Base-by-base conservation (phyloP, 2,797 vertebrate genomes). In the Sebastes matsubarae region DNA sequence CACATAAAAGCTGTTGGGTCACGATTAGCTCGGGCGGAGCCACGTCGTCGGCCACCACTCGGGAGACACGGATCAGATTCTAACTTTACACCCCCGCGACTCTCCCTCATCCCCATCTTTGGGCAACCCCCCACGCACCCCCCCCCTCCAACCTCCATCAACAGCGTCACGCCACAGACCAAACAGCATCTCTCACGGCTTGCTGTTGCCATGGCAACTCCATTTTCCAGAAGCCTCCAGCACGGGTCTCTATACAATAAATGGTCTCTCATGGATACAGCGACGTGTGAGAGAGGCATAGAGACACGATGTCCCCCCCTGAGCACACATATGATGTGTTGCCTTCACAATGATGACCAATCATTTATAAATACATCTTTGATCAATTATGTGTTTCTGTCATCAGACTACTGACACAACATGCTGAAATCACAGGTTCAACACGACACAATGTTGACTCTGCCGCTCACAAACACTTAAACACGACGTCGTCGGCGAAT, bases 191-290 rank as follows among this genome's bases (percentile, higher is more conserved):
- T 89, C 94, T 91, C 89, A 73, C 71, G 55, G 92, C 92, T 94
- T 93, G 89, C 94, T 95, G 96, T 96, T 96, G 92, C 96, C 93
- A 95, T 95, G 95, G 95, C 88, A 95, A 96, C 96, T 92, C 87
- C 81, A 65, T 95, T 94, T 95, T 95, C 93, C 93, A 94, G 94
- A 94, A 95, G 91, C 90, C 92, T 95, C 93, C 89, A 85, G 91
- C 88, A 91, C 60, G 50, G 88, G 89, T 94, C 92, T 91, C 88
- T 79, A 89, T 93, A 92, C 93, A 92, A 92, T 93, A 92, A 93
- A 93, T 74, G 80, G 88, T 92, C 91, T 92, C 90, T 91, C 93
- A 88, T 90, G 90, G 91, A 91, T 87, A 92, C 87, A 82, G 89
- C 71, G 46, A 83, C 42, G 32, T 77, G 80, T 81, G 64, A 80